Base-by-base conservation (phyloP, 2,888 invertebrate genomes). In the Perithous albicinctus region DNA sequence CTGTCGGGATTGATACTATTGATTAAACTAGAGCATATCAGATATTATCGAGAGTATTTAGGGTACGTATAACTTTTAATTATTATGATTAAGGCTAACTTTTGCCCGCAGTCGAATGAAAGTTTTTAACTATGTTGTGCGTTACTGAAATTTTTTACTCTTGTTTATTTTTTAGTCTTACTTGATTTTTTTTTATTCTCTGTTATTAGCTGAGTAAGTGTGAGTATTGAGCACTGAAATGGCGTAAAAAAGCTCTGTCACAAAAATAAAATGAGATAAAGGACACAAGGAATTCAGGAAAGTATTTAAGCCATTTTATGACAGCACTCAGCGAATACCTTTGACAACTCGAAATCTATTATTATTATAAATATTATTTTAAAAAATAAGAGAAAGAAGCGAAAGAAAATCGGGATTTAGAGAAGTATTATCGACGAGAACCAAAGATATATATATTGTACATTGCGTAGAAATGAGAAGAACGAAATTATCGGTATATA, bases 391-490 rank as follows among this genome's bases (percentile, higher is more conserved):
- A 64, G 43, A n/a, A 43, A 35, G 54, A 51, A n/a, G 41, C 8
- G 26, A 20, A 20, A 61, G 29, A 70, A 72, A 70, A 72, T 35
- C 64, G 64, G 43, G 73, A 80, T 80, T 80, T 79, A 81, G 79
- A 77, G 59, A 84, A 83, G 80, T 85, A 85, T 85, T 86, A 86
- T 85, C 84, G 85, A 87, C 82, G 85, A 85, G 83, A 87, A 88
- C 88, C 88, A 88, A 88, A 88, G 87, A 88, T 84, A 84, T 84
- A 84, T 84, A 84, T 87, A 86, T 84, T 87, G 86, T 87, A 87
- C 82, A 87, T 87, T 87, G 84, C 81, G 82, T 86, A 85, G 86
- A 85, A 18, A 85, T 80, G 83, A 80, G 76, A 83, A 77, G 56
- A 63, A 74, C 77, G 76, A 80, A 82, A 84, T 82, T 80, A 79